Evolutionary conservation across 2,113 vertebrate species (phyloP).

Genomic region (Lucifuga dentata): DNA sequence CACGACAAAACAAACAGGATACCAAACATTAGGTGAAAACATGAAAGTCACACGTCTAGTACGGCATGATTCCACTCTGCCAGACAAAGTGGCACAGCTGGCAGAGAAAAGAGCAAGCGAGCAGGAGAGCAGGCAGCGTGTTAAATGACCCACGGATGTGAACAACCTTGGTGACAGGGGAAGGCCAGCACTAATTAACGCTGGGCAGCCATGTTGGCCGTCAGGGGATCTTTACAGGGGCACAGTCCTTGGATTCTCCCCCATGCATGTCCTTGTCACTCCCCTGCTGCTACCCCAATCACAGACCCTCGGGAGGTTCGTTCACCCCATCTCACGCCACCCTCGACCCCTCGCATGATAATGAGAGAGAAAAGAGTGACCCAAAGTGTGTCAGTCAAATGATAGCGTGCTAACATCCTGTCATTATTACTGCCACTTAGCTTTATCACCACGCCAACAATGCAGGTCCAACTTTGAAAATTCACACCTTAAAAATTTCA

Average conservation of each 20-base stretch:
- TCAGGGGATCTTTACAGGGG: constrained; percentile 60
- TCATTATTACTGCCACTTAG: too few species aligned
- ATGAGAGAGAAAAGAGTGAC: constrained; percentile 53
- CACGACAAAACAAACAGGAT: constrained; percentile 68
- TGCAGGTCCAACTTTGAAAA: constrained; percentile 58
- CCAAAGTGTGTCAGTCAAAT: constrained; percentile 63
- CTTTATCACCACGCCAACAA: constrained; percentile 31
- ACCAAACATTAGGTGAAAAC: constrained; percentile 68
- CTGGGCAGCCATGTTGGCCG: constrained; percentile 62
- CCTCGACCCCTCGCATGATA: constrained; percentile 56
- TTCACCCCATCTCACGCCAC: constrained; percentile 65
- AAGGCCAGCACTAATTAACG: constrained; percentile 85
- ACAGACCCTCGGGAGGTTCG: constrained; percentile 40
- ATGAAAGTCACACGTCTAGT: constrained; percentile 77
- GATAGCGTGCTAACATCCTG: constrained; percentile 42
- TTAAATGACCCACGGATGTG: constrained; percentile 79
- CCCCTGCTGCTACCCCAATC: constrained; percentile 52
- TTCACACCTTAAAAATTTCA: constrained; percentile 41
- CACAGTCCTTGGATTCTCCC: constrained; percentile 72
- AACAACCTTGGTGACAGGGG: constrained; percentile 83
- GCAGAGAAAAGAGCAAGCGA: constrained; percentile 86
- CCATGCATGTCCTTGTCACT: constrained; percentile 70
- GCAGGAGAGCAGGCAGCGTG: constrained; percentile 74
- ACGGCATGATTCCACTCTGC: constrained; percentile 71
- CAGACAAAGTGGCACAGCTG: constrained; percentile 82